phyloP scores from a whole-genome alignment of 2,888 invertebrate genomes.

The Apodemia mormo region DNA sequence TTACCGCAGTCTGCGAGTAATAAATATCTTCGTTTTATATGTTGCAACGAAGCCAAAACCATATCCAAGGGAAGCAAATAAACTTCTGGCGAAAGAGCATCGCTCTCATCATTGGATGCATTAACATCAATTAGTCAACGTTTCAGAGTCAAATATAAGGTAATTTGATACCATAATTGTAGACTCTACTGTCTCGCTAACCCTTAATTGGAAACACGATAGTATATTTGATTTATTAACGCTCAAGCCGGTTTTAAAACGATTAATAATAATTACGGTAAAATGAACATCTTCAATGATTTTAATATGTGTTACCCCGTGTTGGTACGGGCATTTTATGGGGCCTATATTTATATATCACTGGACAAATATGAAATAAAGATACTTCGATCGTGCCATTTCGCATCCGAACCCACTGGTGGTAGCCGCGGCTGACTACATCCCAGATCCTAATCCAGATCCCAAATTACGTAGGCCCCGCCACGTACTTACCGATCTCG shows the following conservation, averaged over 20 bases:
- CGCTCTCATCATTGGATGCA: conserved; percentile 64
- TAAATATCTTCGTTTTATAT: conserved; percentile 28
- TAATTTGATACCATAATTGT: conserved; percentile 61
- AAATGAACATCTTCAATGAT: conserved; percentile 14
- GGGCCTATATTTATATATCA: too few species aligned
- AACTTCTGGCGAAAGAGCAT: conserved; percentile 55
- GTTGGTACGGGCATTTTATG: too few species aligned
- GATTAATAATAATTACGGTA: conserved; percentile 18
- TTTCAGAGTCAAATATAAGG: conserved; percentile 57
- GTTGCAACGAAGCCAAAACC: conserved; percentile 24
- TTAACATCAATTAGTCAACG: conserved; percentile 66
- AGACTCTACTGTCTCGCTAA: conserved; percentile 41
- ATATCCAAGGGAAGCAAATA: conserved; percentile 35
- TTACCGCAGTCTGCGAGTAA: conserved; percentile 19
- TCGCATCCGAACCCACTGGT: too few species aligned
- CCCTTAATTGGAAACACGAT: conserved; percentile 57
- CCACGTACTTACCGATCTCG: too few species aligned
- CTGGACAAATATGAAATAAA: too few species aligned
- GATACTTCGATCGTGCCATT: too few species aligned
- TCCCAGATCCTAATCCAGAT: too few species aligned
- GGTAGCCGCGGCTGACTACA: too few species aligned
- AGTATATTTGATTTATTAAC: conserved; percentile 35
- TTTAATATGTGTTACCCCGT: not conserved
- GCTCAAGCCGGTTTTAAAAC: conserved; percentile 15
- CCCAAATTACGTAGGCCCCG: too few species aligned